These are phyloP conservation scores for Haliclona indistincta DNA, from an alignment of 37 sponge, comb jelly and placozoan genomes.

Conservation along the genomic window DNA sequence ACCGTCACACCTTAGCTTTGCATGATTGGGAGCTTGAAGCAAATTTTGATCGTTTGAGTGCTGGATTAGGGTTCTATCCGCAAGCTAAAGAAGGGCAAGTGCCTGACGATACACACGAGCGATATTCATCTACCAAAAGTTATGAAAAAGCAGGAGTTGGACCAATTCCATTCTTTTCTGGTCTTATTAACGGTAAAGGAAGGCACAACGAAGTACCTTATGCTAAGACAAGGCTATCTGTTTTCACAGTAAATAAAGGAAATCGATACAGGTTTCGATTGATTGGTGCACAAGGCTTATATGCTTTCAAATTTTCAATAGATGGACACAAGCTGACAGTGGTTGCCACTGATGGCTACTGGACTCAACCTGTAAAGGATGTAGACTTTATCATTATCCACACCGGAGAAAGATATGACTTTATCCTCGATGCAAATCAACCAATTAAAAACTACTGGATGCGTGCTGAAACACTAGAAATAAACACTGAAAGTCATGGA, in stretches of 20 bases:
- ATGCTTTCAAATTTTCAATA: slow-evolving; percentile 64
- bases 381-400: slow-evolving; percentile 70
- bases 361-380: slow-evolving; percentile 47
- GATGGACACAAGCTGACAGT: slow-evolving; percentile 80
- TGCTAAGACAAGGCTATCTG: slow-evolving; percentile 22
- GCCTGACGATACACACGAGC: slow-evolving; percentile 19
- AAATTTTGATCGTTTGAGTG: slow-evolving; percentile 29
- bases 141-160: slow-evolving; percentile 49
- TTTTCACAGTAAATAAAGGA: slow-evolving; percentile 51
- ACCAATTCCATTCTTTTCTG: slow-evolving; percentile 54
- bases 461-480: slow-evolving; percentile 73
- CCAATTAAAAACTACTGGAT: slow-evolving; percentile 51
- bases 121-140: slow-evolving; percentile 10
- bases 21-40: slow-evolving; percentile 57
- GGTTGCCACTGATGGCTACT: slow-evolving; percentile 70
- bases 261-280: slow-evolving; percentile 70
- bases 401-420: slow-evolving; percentile 83
- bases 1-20: slow-evolving; percentile 48
- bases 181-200: slow-evolving; percentile 75
- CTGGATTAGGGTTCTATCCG: slow-evolving; percentile 38
- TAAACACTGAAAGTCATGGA: slow-evolving; percentile 5
- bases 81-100: slow-evolving; percentile 14
- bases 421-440: slow-evolving; percentile 51
- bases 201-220: slow-evolving; percentile 45
- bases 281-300: slow-evolving; percentile 66